These are phyloP conservation scores for Acanthurus tractus DNA, from an alignment of 2,797 vertebrate species.

Conservation along the genomic window DNA sequence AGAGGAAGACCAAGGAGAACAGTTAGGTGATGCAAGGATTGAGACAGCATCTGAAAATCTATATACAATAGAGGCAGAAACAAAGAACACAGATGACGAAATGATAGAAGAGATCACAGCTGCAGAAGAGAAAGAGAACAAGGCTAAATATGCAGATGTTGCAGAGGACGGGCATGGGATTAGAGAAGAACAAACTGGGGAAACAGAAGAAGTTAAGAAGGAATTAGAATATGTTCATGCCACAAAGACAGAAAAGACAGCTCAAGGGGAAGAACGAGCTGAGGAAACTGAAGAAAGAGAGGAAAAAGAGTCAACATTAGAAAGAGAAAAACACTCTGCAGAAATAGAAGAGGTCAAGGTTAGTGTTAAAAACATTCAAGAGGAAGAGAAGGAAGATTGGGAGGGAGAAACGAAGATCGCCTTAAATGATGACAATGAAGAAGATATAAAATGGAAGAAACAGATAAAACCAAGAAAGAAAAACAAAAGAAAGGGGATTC, in stretches of 20 bases:
- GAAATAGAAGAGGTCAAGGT: conserved; percentile 8
- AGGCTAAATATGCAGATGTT: conserved; percentile 8
- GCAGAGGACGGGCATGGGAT: not conserved
- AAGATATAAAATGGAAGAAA: conserved; percentile 15
- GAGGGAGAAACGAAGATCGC: conserved; percentile 30
- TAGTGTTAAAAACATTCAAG: not conserved
- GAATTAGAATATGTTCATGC: conserved; percentile 14
- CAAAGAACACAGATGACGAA: not conserved
- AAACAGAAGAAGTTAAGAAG: not conserved
- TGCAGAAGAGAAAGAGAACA: conserved; percentile 12
- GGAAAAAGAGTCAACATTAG: conserved; percentile 11
- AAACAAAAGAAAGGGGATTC: conserved; percentile 22
- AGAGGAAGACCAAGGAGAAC: conserved; percentile 11
- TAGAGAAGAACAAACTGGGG: not conserved
- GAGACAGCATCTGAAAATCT: conserved; percentile 11
- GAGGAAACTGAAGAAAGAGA: conserved; percentile 17
- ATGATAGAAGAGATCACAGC: not conserved
- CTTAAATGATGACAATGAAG: conserved; percentile 1
- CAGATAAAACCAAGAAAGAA: conserved; percentile 20
- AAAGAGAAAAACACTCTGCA: conserved; percentile 16
- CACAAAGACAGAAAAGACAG: conserved; percentile 3
- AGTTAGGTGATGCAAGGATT: not conserved
- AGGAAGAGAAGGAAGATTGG: conserved; percentile 17
- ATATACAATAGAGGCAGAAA: not conserved
- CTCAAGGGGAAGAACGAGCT: not conserved